Conservation (phyloP, 2,888 invertebrate species). For the Parnassius apollo region DNA sequence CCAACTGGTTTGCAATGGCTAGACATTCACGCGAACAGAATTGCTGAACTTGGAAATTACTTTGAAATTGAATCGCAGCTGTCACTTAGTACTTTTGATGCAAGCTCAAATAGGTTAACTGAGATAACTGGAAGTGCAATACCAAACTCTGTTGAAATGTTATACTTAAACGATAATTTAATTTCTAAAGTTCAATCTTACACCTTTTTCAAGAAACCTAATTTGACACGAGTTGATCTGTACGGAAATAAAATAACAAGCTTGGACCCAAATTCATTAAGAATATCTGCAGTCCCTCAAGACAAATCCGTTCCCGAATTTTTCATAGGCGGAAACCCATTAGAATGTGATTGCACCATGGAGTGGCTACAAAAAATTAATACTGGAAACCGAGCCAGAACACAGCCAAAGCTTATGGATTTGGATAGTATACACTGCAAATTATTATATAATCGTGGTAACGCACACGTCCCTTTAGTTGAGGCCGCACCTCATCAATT, state of each 20-base stretch:
- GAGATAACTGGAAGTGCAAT: conserved; percentile 91
- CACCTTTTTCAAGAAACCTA: conserved; percentile 92
- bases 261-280: conserved; percentile 87
- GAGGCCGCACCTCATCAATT: conserved; percentile 91
- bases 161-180: conserved; percentile 89
- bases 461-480: conserved; percentile 86
- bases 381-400: conserved; percentile 86
- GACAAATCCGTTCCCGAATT: conserved; percentile 89
- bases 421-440: conserved; percentile 91
- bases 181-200: conserved; percentile 92
- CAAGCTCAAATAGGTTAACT: conserved; percentile 89
- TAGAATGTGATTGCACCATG: conserved; percentile 94
- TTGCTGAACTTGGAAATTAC: conserved; percentile 91
- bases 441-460: conserved; percentile 88
- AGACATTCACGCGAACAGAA: conserved; percentile 92
- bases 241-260: conserved; percentile 90
- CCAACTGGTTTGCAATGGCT: conserved; percentile 92
- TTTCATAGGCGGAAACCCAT: conserved; percentile 91
- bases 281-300: conserved; percentile 87
- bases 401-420: conserved; percentile 91
- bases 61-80: conserved; percentile 91
- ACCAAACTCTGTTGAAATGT: conserved; percentile 90
- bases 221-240: conserved; percentile 90
- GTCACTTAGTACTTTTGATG: conserved; percentile 89
- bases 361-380: conserved; percentile 94